These are phyloP conservation scores for Actenoides hombroni DNA, from an alignment of 2,113 vertebrate genomes.

Conservation along the genomic window DNA sequence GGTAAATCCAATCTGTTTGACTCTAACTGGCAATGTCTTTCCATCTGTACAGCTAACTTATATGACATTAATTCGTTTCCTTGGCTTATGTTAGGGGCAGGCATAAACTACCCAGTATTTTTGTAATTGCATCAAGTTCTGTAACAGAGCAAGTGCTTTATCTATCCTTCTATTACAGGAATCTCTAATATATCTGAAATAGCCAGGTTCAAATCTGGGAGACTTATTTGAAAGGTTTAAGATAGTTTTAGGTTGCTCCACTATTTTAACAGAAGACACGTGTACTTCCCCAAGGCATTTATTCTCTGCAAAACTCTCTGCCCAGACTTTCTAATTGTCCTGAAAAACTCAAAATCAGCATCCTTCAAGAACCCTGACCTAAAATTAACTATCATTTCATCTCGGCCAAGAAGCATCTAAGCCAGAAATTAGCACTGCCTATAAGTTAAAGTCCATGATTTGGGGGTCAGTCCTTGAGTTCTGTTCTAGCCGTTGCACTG, in stretches of 20 bases:
- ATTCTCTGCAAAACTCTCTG: not conserved
- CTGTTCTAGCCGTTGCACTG: not conserved
- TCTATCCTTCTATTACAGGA: not conserved
- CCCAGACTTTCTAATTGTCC: not conserved
- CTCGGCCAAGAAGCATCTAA: not conserved
- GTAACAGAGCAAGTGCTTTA: not conserved
- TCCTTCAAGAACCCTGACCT: not conserved
- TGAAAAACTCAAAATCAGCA: not conserved
- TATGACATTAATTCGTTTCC: not conserved
- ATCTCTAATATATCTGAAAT: not conserved
- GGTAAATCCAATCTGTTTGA: conserved; percentile 42
- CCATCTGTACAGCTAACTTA: conserved; percentile 7
- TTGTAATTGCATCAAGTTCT: not conserved
- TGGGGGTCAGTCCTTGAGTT: not conserved
- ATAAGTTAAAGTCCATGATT: not conserved
- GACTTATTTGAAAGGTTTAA: not conserved
- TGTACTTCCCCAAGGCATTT: not conserved
- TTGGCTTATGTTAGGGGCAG: not conserved
- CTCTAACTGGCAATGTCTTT: conserved; percentile 10
- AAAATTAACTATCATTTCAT: not conserved
- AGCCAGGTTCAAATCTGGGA: not conserved
- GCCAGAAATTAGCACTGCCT: not conserved
- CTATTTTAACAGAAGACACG: not conserved
- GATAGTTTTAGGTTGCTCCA: not conserved
- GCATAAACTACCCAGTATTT: not conserved